Percentiles rank a stretch among this genome's conserved stretches.
phyloP scores from a whole-genome alignment of 2,113 vertebrate genomes.

The Rhabdornis inornatus region DNA sequence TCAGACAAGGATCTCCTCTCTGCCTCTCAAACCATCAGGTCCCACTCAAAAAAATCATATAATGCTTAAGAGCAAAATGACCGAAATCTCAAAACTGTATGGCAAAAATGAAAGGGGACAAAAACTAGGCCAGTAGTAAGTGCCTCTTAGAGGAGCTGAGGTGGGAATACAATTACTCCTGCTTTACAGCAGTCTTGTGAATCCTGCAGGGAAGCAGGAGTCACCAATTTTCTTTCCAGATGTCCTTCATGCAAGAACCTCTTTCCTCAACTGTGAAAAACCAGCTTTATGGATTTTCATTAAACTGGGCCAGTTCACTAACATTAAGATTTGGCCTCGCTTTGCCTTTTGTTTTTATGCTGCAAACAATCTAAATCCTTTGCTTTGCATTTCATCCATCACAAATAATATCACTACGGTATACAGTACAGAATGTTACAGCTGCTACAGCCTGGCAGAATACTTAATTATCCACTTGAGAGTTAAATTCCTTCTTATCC shows the following conservation, averaged over 20 bases:
- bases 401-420: not conserved
- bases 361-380: not conserved
- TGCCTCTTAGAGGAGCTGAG: not conserved
- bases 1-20: not conserved
- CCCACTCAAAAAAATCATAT: not conserved
- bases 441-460: not conserved
- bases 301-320: not conserved
- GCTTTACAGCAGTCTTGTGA: not conserved
- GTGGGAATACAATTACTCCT: not conserved
- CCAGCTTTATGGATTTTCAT: not conserved
- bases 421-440: not conserved
- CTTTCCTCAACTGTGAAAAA: not conserved
- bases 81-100: not conserved
- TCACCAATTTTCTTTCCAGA: not conserved
- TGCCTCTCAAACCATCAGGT: not conserved
- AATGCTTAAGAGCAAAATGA: not conserved
- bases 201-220: not conserved
- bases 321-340: not conserved
- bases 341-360: not conserved
- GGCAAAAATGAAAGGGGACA: not conserved
- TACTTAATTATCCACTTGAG: not conserved
- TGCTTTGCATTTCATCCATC: not conserved
- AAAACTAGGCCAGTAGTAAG: not conserved
- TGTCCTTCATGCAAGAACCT: not conserved
- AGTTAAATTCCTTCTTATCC: not conserved